Evolutionary conservation across 1,140 invertebrate genomes (phyloP), one percentile per base, ranked within the genome.

Genomic region (Muscidifurax raptorellus): DNA sequence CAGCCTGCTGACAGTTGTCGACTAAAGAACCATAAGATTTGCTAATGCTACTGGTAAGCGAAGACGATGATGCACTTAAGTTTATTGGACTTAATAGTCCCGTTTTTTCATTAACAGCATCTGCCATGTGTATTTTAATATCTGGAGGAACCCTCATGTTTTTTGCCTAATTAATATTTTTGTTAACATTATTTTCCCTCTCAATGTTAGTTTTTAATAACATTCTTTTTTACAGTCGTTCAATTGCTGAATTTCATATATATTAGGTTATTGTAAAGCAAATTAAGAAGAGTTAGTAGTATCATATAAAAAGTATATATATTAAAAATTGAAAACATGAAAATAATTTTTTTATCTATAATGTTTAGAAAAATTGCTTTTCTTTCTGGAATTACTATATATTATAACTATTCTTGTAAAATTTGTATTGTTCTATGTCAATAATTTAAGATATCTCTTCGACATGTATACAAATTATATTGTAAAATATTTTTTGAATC

Each of bases 21-120:
- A 90, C 4, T 88, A 88, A 3, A 88, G 88, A 84, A 90, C 92
- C 92, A 82, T 92, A 93, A 36, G 87, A 88, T 80, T 84, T 88
- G 44, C 82, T 87, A 27, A 87, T 83, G 13, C 83, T 88, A 30
- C 79, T 82, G 1, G 64, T 82, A 15, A 82, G 32, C 15, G 75
- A 78, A 0, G 76, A 81, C 25, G 84, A 67, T 2, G 84, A 84
- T 66, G 47, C 80, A 80, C 71, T 80, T 32, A 80, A 74, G 22
- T 81, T 80, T 76, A 85, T 80, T 12, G 66, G 72, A 71, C 72
- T 84, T 44, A 87, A 67, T 18, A 87, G 75, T 66, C 66, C 59
- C 25, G 80, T 76, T 76, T 44, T 85, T 27, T 87, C 85, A 79
- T 71, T 72, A 66, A 36, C 25, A 27, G 59, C 81, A 30, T 79